phyloP scores from a whole-genome alignment of 2,888 invertebrate genomes.

The Laothoe populi region DNA sequence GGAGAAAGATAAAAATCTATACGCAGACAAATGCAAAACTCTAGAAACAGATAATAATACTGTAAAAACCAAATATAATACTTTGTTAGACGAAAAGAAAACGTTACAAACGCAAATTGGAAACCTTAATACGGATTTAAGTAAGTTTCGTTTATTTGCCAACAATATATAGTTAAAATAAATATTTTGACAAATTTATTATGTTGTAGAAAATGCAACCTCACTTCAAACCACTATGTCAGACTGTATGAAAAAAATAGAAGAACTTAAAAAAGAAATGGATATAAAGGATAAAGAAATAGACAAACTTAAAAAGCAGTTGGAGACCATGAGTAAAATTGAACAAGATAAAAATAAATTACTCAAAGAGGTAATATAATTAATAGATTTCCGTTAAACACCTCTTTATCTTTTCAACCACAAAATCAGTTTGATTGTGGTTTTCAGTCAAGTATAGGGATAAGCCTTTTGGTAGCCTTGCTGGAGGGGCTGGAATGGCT shows the following conservation, averaged over 20 bases:
- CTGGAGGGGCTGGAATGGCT: no score
- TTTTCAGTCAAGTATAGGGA: no score
- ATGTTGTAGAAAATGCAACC: conserved; percentile 77
- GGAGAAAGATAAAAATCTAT: conserved; percentile 74
- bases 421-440: no score
- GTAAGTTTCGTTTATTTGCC: conserved; percentile 63
- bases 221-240: conserved; percentile 83
- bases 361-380: conserved; percentile 83
- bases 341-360: conserved; percentile 85
- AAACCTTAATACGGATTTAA: conserved; percentile 85
- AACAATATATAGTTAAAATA: background rate
- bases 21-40: conserved; percentile 60
- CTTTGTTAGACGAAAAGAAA: conserved; percentile 87
- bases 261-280: conserved; percentile 87
- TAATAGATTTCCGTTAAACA: no score
- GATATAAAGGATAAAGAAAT: conserved; percentile 87
- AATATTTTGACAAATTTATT: background rate
- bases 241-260: conserved; percentile 86
- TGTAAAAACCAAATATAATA: conserved; percentile 73
- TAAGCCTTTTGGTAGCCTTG: no score
- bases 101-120: conserved; percentile 85
- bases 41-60: conserved; percentile 73
- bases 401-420: no score
- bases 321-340: conserved; percentile 73
- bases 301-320: conserved; percentile 85